These are phyloP conservation scores for Petaurus breviceps DNA, from an alignment of 2,113 vertebrate species.

Conservation along the genomic window DNA sequence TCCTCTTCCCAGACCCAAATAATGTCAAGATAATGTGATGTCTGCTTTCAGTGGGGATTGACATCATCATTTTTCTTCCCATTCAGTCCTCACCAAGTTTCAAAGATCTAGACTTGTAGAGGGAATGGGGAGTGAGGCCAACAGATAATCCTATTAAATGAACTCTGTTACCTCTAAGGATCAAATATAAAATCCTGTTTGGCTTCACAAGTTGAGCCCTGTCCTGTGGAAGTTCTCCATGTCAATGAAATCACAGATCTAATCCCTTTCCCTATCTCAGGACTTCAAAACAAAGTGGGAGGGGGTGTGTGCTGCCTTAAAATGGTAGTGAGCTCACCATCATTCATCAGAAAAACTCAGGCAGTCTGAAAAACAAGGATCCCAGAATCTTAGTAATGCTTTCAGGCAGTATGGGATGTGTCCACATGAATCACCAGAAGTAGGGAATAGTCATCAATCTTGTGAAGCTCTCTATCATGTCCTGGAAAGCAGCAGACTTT, in stretches of 20 bases:
- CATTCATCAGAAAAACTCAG: background rate
- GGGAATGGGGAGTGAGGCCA: background rate
- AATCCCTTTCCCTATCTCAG: background rate
- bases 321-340: background rate
- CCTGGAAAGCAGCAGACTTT: background rate
- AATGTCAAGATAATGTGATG: background rate
- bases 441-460: background rate
- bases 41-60: background rate
- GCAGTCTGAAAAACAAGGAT: background rate
- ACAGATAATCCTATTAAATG: background rate
- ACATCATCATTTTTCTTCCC: background rate
- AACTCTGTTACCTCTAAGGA: background rate
- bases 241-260: background rate
- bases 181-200: background rate
- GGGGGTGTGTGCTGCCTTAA: background rate
- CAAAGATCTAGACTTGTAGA: background rate
- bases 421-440: background rate
- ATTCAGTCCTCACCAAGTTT: background rate
- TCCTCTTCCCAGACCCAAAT: background rate
- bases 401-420: background rate
- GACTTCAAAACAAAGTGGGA: background rate
- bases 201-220: background rate
- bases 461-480: background rate
- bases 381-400: background rate
- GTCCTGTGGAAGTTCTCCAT: background rate